Base-by-base conservation (phyloP, 2,797 vertebrate species). In the Chelon auratus region DNA sequence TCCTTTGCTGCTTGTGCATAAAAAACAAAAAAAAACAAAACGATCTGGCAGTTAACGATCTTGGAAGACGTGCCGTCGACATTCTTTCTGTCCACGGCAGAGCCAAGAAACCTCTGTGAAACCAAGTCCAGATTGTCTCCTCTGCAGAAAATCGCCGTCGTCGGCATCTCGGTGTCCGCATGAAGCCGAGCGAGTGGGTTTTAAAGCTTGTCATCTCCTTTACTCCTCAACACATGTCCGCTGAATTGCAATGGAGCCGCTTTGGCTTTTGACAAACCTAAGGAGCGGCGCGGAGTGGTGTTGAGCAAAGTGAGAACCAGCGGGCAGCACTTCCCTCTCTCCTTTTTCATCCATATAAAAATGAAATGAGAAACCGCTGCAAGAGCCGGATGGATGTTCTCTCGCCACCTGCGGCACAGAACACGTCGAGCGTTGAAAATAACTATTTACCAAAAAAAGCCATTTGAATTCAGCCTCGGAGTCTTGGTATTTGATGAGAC, bases 181-280 rank as follows among this genome's bases (percentile, higher is more conserved):
- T 62, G 58, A 69, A 85, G 39, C 0, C 1, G 9, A 75, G 59
- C 0, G 5, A 72, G 47, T 0, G 26, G 47, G 43, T 57, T 36
- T 73, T 65, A 17, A 62, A 79, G 62, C 24, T 75, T 48, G 72
- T 59, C 68, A 33, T 76, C 77, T 39, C 18, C 39, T n/a, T 72
- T 45, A 33, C 58, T 53, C 62, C 48, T 72, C 64, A 62, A 40
- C 36, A 80, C 43, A 33, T 10, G 54, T 22, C 55, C 5, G 24
- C 30, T 68, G 82, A 74, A 83, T 67, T n/a, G 50, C 77, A 76
- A 77, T 78, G 54, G 62, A 71, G 45, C 22, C 51, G 20, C 68
- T 74, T 78, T 55, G 63, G 43, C 52, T 48, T 42, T 30, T 61
- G 58, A 70, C 61, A 55, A 67, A 65, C 59, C 47, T 1, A 3